Percentiles rank a stretch among this genome's conserved stretches.
Conservation (phyloP, 2,888 invertebrate genomes). For the Abscondita cerata region DNA sequence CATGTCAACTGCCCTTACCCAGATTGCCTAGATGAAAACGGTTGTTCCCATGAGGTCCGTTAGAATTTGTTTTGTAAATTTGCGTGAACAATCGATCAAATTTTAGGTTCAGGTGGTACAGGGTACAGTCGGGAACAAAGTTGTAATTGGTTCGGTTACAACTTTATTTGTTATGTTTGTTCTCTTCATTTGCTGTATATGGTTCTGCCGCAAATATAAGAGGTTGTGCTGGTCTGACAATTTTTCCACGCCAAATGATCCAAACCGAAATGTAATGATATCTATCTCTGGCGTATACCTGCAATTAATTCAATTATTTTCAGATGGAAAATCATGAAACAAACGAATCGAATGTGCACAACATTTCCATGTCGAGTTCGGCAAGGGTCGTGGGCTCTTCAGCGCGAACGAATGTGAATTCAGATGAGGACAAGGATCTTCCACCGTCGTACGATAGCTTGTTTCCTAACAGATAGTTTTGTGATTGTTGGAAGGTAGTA, state of each 20-base stretch:
- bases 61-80: background rate
- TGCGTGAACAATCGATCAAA: too few relatives aligned
- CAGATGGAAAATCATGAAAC: conserved; percentile 46
- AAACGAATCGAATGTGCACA: conserved; percentile 42
- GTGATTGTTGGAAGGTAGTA: background rate
- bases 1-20: conserved; percentile 59
- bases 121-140: conserved; percentile 51
- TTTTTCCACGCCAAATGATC: conserved; percentile 52
- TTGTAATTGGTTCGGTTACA: conserved; percentile 61
- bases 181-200: conserved; percentile 60
- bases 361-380: conserved; percentile 13
- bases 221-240: conserved; percentile 61
- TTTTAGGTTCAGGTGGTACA: conserved; percentile 19
- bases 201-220: conserved; percentile 60
- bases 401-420: conserved; percentile 45
- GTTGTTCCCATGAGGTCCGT: conserved; percentile 47
- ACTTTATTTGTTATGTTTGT: conserved; percentile 59
- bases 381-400: conserved; percentile 24
- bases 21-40: conserved; percentile 59
- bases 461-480: conserved; percentile 55
- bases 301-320: too few relatives aligned
- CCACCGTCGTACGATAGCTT: conserved; percentile 65
- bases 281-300: too few relatives aligned
- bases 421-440: conserved; percentile 61
- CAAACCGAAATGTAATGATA: conserved; percentile 29